These are phyloP conservation scores for Drosophila mimetica DNA, from an alignment of 2,888 invertebrate species.

Conservation along the genomic window DNA sequence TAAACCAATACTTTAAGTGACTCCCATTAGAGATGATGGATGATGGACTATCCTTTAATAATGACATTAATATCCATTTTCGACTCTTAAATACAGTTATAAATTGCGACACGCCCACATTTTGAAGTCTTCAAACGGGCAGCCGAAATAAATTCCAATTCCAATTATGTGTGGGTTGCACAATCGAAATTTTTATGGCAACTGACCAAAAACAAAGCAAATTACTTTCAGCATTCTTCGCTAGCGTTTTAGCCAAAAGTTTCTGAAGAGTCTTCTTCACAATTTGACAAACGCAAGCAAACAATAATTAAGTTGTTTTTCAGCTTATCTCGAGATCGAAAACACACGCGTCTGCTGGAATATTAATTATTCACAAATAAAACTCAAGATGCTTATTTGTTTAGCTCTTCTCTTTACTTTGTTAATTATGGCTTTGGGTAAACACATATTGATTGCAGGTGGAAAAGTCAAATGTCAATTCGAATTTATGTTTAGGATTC, in stretches of 20 bases:
- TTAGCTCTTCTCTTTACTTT: slow-evolving; percentile 50
- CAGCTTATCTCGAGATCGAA: slow-evolving; percentile 28
- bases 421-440: slow-evolving; percentile 55
- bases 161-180: slow-evolving; percentile 68
- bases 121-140: slow-evolving; percentile 6
- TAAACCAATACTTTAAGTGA: slow-evolving; percentile 4
- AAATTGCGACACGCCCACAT: slow-evolving; percentile 43
- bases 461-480: slow-evolving; percentile 43
- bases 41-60: slow-evolving; percentile 33
- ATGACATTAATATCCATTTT: slow-evolving; percentile 48
- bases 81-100: slow-evolving; percentile 29
- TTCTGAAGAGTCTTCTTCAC: slow-evolving; percentile 43
- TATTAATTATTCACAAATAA: slow-evolving; percentile 39
- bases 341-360: slow-evolving; percentile 32
- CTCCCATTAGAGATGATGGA: slow-evolving; percentile 26
- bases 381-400: slow-evolving; percentile 39
- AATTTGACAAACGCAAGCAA: slow-evolving; percentile 26
- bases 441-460: slow-evolving; percentile 23
- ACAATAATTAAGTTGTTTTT: slow-evolving; percentile 49
- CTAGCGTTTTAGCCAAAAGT: slow-evolving; percentile 25
- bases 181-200: slow-evolving; percentile 59
- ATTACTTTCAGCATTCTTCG: slow-evolving; percentile 52
- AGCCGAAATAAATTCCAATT: slow-evolving; percentile 27
- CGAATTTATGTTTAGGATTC: not conserved
- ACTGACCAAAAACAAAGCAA: slow-evolving; percentile 62